phyloP scores from a whole-genome alignment of 2,113 vertebrate species.

The mouse (Mus musculus) region GRCm39 chr6:123001501-123002000 shows the following conservation, averaged over 20 bases:
- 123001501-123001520: too few species aligned
- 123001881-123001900: neutral
- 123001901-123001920: neutral
- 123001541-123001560: too few species aligned
- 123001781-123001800: neutral
- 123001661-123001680: neutral
- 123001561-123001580: neutral
- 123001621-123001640: too few species aligned
- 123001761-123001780: too few species aligned
- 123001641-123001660: neutral
- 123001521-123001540: too few species aligned
- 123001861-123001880: neutral
- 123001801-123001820: neutral
- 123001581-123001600: neutral
- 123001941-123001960: neutral
- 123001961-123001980: slow-evolving; percentile 30
- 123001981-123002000: slow-evolving; percentile 47
- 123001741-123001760: neutral
- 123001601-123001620: neutral
- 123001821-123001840: neutral
- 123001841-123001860: neutral
- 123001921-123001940: neutral
- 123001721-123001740: neutral
- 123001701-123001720: neutral
- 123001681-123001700: neutral